These are phyloP conservation scores for Amblyornis subalaris DNA, from an alignment of 2,113 vertebrate genomes.

Conservation along the genomic window DNA sequence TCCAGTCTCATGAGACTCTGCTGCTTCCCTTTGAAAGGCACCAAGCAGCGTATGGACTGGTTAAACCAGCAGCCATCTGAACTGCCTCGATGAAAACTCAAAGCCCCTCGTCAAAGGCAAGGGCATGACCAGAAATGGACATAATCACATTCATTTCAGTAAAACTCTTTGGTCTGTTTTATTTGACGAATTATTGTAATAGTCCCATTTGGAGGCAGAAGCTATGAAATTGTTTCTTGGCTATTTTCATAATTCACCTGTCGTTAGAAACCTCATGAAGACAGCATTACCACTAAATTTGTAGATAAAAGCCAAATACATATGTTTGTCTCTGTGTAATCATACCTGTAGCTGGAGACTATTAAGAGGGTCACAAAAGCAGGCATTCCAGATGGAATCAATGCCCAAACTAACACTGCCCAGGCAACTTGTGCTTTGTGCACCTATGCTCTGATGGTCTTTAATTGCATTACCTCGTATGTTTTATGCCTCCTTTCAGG, in stretches of 20 bases:
- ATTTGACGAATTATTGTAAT: neutral
- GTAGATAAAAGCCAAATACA: neutral
- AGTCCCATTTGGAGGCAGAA: neutral
- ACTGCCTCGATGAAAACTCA: fast-evolving
- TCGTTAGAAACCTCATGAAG: neutral
- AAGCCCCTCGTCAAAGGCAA: fast-evolving
- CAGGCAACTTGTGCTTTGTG: neutral
- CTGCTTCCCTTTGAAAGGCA: neutral
- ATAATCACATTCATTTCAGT: neutral
- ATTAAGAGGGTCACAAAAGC: neutral
- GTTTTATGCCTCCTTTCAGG: neutral
- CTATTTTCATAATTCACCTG: neutral
- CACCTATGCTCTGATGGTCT: neutral
- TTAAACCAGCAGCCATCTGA: neutral
- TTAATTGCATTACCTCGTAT: neutral
- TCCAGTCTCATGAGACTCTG: neutral
- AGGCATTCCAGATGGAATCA: neutral
- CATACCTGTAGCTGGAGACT: neutral
- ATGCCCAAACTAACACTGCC: neutral
- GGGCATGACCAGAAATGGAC: neutral
- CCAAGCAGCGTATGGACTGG: fast-evolving
- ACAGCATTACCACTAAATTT: neutral
- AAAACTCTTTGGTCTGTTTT: neutral
- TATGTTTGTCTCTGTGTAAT: neutral
- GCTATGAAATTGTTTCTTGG: neutral